Percentiles rank a stretch among this genome's conserved stretches.
phyloP scores from a whole-genome alignment of 2,113 vertebrate genomes.

The Phyllopteryx taeniolatus region DNA sequence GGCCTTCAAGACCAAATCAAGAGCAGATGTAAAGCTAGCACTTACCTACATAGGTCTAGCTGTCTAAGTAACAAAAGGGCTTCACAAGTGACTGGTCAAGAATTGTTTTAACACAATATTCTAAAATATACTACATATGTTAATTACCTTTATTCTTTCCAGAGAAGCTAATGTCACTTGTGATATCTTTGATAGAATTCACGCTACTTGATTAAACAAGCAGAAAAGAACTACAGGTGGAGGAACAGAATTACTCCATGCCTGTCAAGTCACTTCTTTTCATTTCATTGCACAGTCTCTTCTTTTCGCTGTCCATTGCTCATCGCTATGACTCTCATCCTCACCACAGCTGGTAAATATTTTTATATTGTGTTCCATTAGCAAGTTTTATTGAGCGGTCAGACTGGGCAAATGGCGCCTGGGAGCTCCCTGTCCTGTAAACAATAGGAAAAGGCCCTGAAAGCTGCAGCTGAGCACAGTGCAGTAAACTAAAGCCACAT shows the following conservation, averaged over 20 bases:
- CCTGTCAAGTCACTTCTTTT: constrained; percentile 37
- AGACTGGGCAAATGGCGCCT: constrained; percentile 70
- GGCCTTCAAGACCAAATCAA: constrained; percentile 58
- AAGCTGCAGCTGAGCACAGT: constrained; percentile 56
- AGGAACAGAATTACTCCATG: constrained; percentile 22
- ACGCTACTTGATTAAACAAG: not conserved
- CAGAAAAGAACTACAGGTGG: not conserved
- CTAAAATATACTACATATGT: not conserved
- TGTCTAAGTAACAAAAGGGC: constrained; percentile 31
- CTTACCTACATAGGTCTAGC: constrained; percentile 45
- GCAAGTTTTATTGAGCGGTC: constrained; percentile 68
- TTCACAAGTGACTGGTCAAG: constrained; percentile 15
- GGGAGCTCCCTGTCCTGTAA: constrained; percentile 69
- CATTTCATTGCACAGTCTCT: constrained; percentile 10
- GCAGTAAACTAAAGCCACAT: constrained; percentile 65
- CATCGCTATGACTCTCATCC: constrained; percentile 41
- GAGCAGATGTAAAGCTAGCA: constrained; percentile 59
- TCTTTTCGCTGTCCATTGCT: constrained; percentile 20
- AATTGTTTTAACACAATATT: not conserved
- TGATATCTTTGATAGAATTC: not conserved
- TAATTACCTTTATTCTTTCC: not conserved
- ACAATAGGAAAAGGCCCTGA: constrained; percentile 65
- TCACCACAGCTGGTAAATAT: constrained; percentile 71
- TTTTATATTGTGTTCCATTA: constrained; percentile 77
- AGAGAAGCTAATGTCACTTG: not conserved